Evolutionary conservation across 2,113 vertebrate genomes (phyloP).

Genomic region (Sciurus niger): DNA sequence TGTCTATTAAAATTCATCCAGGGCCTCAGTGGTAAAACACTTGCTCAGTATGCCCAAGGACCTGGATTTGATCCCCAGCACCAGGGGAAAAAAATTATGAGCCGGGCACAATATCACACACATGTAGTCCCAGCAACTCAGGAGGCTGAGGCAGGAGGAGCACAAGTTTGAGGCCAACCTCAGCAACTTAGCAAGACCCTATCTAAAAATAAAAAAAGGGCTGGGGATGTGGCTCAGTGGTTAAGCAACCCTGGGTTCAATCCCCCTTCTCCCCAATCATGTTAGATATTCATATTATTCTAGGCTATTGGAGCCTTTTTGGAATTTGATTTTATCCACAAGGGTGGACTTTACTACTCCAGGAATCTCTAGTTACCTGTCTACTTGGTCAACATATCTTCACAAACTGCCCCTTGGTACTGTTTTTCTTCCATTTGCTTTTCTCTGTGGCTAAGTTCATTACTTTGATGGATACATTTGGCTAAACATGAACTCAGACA

Average conservation of each 20-base stretch:
- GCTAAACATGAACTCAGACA: not conserved
- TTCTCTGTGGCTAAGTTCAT: not conserved
- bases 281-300: slow-evolving; percentile 30
- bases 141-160: no score
- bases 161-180: no score
- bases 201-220: no score
- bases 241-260: no score
- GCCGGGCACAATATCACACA: no score
- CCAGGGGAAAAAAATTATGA: no score
- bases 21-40: no score
- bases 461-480: slow-evolving; percentile 8
- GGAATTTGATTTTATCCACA: slow-evolving; percentile 21
- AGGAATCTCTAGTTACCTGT: not conserved
- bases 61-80: no score
- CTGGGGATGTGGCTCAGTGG: no score
- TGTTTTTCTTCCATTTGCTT: slow-evolving; percentile 20
- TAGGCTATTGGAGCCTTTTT: not conserved
- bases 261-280: not conserved
- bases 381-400: not conserved
- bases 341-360: not conserved
- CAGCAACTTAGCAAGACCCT: no score
- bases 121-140: no score
- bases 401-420: not conserved
- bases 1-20: slow-evolving; percentile 14
- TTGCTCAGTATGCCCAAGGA: no score